Evolutionary conservation across 2,888 invertebrate species (phyloP), one percentile per base, ranked within the genome.

Genomic region (Hirtodrosophila histrioides): DNA sequence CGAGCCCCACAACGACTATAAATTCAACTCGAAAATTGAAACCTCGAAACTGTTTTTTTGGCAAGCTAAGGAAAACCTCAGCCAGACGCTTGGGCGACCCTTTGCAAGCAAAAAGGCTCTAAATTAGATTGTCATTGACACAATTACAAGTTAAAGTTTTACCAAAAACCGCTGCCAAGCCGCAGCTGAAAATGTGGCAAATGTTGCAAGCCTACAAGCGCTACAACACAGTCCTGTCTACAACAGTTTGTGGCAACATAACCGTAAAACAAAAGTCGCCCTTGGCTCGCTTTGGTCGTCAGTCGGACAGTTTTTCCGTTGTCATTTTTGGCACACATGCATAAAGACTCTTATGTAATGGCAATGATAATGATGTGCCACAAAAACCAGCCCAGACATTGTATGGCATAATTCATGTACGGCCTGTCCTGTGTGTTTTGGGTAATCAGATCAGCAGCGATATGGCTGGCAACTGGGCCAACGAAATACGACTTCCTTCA

Each of bases 311-410:
- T 27, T 37, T 64, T 51, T 62, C 23, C 46, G 53, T 37, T 51
- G 74, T 50, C 65, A 57, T 49, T 63, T 65, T 63, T 58, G 57
- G 36, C 74, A 31, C 63, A 62, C 69, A 69, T 71, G 57, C 57
- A 71, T 54, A 61, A 58, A 66, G 49, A 69, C 43, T 69, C 69
- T 56, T 75, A 71, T 63, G 65, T 72, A 69, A 78, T 37, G 67
- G 45, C 71, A 67, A 71, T 81, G 67, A 71, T 75, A 84, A 86
- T 87, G 71, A 84, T 74, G 86, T 86, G 80, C 51, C 54, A 49
- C 61, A 75, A 54, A 6, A 11, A 35, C 17, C 29, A n/a, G 43
- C 44, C 10, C 57, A 61, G 75, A 50, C 54, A 69, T 17, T 1
- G n/a, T 39, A 35, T 24, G 60, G 48, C 53, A 69, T 67, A 67